Evolutionary conservation across 2,888 invertebrate genomes (phyloP).

Genomic region (Megastigmus dorsalis): DNA sequence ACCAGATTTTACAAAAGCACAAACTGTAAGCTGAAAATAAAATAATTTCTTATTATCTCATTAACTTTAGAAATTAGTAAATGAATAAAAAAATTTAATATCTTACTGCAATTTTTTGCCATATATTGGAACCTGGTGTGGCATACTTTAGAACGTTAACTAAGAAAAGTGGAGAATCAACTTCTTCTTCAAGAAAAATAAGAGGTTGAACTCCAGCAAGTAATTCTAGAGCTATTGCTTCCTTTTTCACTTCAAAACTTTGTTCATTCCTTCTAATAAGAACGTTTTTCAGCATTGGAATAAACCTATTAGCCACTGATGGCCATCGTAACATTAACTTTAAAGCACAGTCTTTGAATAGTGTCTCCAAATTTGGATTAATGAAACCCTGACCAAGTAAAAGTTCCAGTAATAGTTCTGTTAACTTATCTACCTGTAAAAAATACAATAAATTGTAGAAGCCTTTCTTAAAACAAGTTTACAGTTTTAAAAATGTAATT

Average conservation of each 20-base stretch:
- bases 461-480: neutral
- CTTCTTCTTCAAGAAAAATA: constrained; percentile 64
- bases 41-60: neutral
- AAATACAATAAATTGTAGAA: neutral
- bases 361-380: constrained; percentile 68
- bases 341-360: constrained; percentile 70
- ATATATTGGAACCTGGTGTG: constrained; percentile 67
- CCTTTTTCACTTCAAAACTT: constrained; percentile 63
- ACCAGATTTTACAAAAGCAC: constrained; percentile 68
- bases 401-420: constrained; percentile 69
- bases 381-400: constrained; percentile 70
- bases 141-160: constrained; percentile 65
- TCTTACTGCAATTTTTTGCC: constrained; percentile 70
- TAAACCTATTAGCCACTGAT: constrained; percentile 69
- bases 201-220: constrained; percentile 69
- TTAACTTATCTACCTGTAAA: constrained; percentile 70
- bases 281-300: constrained; percentile 67
- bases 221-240: constrained; percentile 67
- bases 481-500: constrained; percentile 8
- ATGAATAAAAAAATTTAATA: constrained; percentile 2
- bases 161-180: constrained; percentile 63
- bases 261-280: constrained; percentile 66
- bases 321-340: constrained; percentile 73
- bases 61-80: neutral
- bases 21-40: constrained; percentile 64